Percentiles rank a stretch among this genome's conserved stretches.
These are phyloP conservation scores for Tetrao urogallus DNA, from an alignment of 2,113 vertebrate genomes.

Conservation along the genomic window DNA sequence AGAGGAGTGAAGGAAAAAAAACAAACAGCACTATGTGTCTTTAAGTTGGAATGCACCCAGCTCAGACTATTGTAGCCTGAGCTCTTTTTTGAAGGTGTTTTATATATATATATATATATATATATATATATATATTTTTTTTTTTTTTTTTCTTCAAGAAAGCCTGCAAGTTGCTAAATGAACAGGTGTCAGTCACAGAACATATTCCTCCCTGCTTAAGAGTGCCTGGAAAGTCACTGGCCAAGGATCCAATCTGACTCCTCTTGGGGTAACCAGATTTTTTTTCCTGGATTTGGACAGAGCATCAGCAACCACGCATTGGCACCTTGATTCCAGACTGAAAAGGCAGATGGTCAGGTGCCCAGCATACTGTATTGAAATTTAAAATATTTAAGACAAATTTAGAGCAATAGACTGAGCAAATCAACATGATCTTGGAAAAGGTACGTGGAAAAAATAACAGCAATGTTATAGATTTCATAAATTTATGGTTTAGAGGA, in stretches of 20 bases:
- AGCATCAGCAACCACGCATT: neutral
- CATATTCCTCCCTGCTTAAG: accelerated
- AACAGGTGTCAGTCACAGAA: neutral
- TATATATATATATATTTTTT: no score
- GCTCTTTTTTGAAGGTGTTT: neutral
- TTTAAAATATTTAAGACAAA: neutral
- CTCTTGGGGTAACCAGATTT: neutral
- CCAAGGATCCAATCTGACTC: neutral
- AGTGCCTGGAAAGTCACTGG: neutral
- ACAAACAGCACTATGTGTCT: neutral
- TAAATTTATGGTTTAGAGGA: neutral
- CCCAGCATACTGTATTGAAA: neutral
- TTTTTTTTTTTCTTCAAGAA: neutral
- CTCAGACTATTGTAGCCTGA: neutral
- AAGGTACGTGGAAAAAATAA: neutral
- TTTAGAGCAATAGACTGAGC: neutral
- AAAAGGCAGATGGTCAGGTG: neutral
- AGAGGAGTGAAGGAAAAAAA: no score
- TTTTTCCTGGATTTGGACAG: neutral
- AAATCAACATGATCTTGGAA: neutral
- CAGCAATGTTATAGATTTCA: neutral
- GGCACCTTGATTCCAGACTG: neutral
- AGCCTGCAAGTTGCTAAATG: neutral
- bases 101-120: neutral
- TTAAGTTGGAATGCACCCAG: neutral